Base-by-base conservation (phyloP, 2,113 vertebrate species). In the Callipepla californica region DNA sequence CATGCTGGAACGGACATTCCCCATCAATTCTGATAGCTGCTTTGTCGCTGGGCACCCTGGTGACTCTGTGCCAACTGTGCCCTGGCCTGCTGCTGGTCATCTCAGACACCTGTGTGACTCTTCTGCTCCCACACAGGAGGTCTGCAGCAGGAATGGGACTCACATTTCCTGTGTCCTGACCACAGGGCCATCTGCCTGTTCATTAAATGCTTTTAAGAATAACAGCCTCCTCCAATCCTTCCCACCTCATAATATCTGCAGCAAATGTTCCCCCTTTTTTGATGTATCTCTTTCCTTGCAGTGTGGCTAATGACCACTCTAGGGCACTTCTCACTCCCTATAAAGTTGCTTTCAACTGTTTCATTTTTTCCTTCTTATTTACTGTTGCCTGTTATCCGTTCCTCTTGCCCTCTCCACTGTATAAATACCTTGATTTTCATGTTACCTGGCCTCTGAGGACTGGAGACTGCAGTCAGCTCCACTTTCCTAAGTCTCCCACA, bases 341-440 rank as follows among this genome's bases (percentile, higher is more conserved):
- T 82, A 70, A 96, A 96, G 65, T 81, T 80, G 42, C 42, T 93
- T 94, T 92, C 65, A 94, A 77, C 21, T 45, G 9, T 44, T 94
- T 72, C 8, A 21, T 5, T 0, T 21, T 50, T 50, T 86, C 61
- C 75, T 94, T 77, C 26, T 80, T 89, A 32, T 62, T 87, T 75
- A 70, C 5, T 68, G 38, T 40, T 82, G 48, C 38, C 70, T 79
- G 25, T 82, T 85, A 62, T 53, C 28, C 38, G 50, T 82, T 82
- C 67, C 48, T 51, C 42, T 87, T 9, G 1, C 42, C 15, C 55
- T 77, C 42, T 85, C 42, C 45, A 34, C 58, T 58, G 13, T 18
- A 63, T 63, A 87, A 82, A 87, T 82, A 69, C 42, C 69, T 79
- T 28, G 30, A 68, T 78, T 94, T 95, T 90, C 40, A 14, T 69